Base-by-base conservation (phyloP, 23 tunicate genomes). In the Ciona savignyi region DNA sequence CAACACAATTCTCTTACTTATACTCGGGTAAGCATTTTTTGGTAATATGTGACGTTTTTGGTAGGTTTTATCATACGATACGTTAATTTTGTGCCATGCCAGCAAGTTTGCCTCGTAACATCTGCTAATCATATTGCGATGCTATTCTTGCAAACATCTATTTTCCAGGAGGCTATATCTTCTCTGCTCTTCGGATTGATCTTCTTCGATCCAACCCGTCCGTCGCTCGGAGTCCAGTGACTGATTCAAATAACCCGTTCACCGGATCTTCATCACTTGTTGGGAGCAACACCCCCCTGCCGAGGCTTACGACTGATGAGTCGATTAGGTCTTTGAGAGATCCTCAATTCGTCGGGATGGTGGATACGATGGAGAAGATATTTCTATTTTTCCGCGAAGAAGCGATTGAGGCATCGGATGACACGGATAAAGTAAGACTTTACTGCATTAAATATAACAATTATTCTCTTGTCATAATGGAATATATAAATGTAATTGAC, bases 371-470 rank as follows among this genome's bases (percentile, higher is more conserved):
- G 25, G 97, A 90, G 31, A 79, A 90, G 65, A 34, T 90, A 29
- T 84, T 77, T 33, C 33, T 90, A 2, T 90, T 90, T 76, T 90
- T 90, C 67, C 82, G 85, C 0, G 97, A 90, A 32, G 77, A 42
- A 3, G 89, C 96, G 2, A 25, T 42, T 1, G 87, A 82, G 27
- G 80, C 75, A 11, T 56, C 73, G 35, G 75, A 22, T 32, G 24
- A 32, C n/a, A 31, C 56, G 2, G 84, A 79, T 30, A 70, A 70
- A 63, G 84, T 71, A 62, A 25, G n/a, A n/a, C n/a, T n/a, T n/a
- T n/a, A n/a, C n/a, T n/a, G n/a, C n/a, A n/a, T n/a, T n/a, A n/a
- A n/a, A n/a, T n/a, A n/a, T n/a, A n/a, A n/a, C n/a, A n/a, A n/a
- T n/a, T n/a, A n/a, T n/a, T n/a, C n/a, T n/a, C n/a, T n/a, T n/a